Conservation (phyloP, 1,140 invertebrate species). For the Probaryconus sp. region DNA sequence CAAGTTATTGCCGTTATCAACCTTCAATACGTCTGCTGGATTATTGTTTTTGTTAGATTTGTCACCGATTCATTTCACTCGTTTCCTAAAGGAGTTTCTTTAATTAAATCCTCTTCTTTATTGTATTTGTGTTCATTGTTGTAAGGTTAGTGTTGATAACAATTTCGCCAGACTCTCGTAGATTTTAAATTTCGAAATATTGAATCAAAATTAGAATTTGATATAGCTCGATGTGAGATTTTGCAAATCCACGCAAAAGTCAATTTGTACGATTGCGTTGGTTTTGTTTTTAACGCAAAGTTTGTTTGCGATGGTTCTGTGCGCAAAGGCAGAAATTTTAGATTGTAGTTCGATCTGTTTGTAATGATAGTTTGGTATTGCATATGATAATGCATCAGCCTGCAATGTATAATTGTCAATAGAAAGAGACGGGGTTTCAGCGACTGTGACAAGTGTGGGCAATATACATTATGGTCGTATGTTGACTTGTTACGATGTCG, state of each 20-base stretch:
- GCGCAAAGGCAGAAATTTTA: conserved; percentile 33
- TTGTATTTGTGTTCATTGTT: too few relatives aligned
- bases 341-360: conserved; percentile 28
- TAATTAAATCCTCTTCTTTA: too few relatives aligned
- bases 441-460: conserved; percentile 70
- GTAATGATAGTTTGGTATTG: conserved; percentile 38
- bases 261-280: too few relatives aligned
- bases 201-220: too few relatives aligned
- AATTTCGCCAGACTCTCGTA: too few relatives aligned
- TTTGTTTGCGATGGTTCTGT: conserved; percentile 32
- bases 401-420: conserved; percentile 74
- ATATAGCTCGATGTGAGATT: too few relatives aligned
- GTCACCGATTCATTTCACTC: conserved; percentile 13
- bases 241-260: too few relatives aligned
- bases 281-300: conserved; percentile 54
- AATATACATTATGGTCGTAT: conserved; percentile 73
- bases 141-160: too few relatives aligned
- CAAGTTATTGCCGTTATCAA: conserved; percentile 8
- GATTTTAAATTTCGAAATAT: too few relatives aligned
- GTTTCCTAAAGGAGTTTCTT: too few relatives aligned
- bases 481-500: conserved; percentile 78
- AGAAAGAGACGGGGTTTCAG: conserved; percentile 69
- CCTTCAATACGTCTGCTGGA: conserved; percentile 12
- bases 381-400: conserved; percentile 68
- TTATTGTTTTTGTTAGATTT: conserved; percentile 8